Percentiles rank a stretch among this genome's conserved stretches.
Evolutionary conservation across 2,113 vertebrate genomes (phyloP).

Genomic region (Parus major): DNA sequence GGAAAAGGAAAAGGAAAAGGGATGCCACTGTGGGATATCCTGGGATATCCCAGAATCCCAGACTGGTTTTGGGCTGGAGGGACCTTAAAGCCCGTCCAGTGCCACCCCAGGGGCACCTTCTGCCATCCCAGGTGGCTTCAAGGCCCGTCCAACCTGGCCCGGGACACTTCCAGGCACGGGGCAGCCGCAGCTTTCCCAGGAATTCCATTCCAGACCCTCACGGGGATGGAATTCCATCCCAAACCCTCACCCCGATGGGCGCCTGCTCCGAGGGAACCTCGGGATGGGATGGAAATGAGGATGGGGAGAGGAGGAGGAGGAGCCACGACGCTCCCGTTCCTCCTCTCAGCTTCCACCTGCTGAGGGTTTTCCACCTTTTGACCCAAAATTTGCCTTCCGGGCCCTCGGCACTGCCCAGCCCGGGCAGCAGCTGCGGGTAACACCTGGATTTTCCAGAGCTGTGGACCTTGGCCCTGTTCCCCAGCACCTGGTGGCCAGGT

Average conservation of each 20-base stretch:
- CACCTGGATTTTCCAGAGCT: neutral
- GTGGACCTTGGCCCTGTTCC: neutral
- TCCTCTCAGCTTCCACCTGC: neutral
- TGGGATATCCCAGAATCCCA: neutral
- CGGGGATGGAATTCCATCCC: neutral
- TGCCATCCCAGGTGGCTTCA: accelerated
- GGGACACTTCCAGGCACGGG: neutral
- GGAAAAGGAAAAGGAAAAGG: neutral
- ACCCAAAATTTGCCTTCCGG: accelerated
- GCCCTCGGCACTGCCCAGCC: accelerated
- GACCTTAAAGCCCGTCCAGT: neutral
- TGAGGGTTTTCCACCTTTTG: neutral
- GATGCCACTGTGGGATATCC: neutral
- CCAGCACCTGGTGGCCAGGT: neutral
- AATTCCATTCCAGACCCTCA: neutral
- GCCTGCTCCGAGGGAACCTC: neutral
- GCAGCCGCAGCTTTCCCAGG: neutral
- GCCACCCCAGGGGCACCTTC: neutral
- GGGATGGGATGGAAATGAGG: neutral
- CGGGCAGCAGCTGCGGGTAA: accelerated
- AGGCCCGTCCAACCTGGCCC: neutral
- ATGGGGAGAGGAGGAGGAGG: neutral
- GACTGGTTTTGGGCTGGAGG: neutral
- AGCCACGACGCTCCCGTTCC: accelerated
- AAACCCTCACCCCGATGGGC: accelerated